Conservation (phyloP, 2,113 vertebrate species). For the Tichodroma muraria region DNA sequence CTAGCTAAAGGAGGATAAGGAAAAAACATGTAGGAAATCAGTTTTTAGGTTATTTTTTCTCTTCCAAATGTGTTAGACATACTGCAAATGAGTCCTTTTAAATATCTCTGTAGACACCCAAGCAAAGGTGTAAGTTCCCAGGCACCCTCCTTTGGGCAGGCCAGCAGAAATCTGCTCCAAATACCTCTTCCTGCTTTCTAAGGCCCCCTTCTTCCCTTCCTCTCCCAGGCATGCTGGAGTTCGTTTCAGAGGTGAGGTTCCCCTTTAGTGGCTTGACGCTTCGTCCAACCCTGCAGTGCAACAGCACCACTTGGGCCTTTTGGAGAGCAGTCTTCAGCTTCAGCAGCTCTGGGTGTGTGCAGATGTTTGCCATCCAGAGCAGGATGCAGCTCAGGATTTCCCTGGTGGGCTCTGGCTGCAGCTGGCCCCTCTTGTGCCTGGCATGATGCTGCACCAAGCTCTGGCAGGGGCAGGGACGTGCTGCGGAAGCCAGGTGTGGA, state of each 20-base stretch:
- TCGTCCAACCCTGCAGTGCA: neutral
- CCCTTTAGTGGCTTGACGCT: neutral
- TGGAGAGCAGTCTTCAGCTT: neutral
- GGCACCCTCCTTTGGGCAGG: neutral
- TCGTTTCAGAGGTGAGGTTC: neutral
- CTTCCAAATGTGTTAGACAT: neutral
- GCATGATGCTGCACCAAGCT: neutral
- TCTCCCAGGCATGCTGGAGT: neutral
- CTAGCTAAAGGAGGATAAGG: neutral
- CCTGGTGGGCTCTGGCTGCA: neutral
- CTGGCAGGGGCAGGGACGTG: neutral
- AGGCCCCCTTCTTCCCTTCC: neutral
- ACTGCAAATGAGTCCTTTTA: neutral
- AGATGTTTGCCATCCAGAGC: neutral
- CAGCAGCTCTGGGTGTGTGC: neutral
- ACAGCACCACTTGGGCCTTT: neutral
- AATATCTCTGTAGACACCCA: neutral
- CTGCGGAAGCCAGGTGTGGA: accelerated
- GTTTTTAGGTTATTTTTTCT: neutral
- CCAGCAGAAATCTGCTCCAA: neutral
- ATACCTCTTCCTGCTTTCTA: neutral
- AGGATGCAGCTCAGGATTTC: neutral
- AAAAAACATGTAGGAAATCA: neutral
- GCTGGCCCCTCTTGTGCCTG: neutral
- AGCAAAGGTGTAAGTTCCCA: neutral